phyloP scores from a whole-genome alignment of 2,113 vertebrate species.

The Pipa parva region DNA sequence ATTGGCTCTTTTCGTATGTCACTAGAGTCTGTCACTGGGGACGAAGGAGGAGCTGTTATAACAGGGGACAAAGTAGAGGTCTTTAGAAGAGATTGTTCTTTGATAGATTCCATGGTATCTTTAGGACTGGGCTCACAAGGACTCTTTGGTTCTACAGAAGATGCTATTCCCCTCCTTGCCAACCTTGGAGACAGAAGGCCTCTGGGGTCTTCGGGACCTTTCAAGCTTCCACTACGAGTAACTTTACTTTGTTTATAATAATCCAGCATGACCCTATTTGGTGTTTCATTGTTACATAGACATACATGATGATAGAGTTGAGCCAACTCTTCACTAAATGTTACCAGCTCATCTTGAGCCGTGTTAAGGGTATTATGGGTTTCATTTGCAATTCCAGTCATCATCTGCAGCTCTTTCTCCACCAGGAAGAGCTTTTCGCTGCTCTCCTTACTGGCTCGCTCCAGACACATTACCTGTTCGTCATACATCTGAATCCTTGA shows the following conservation, averaged over 20 bases:
- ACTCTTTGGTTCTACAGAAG: slow-evolving; percentile 64
- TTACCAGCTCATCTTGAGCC: slow-evolving; percentile 93
- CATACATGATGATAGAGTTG: slow-evolving; percentile 98
- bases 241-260: slow-evolving; percentile 92
- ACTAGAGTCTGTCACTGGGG: slow-evolving; percentile 72
- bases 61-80: slow-evolving; percentile 70
- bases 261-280: slow-evolving; percentile 96
- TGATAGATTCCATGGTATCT: slow-evolving; percentile 62
- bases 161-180: slow-evolving; percentile 72
- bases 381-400: slow-evolving; percentile 72
- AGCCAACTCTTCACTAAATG: slow-evolving; percentile 92
- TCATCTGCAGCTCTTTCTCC: slow-evolving; percentile 81
- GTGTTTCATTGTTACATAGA: slow-evolving; percentile 95
- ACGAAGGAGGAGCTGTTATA: slow-evolving; percentile 77
- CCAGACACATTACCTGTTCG: slow-evolving; percentile 77
- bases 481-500: slow-evolving; percentile 68
- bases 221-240: slow-evolving; percentile 85
- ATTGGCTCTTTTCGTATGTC: slow-evolving; percentile 95
- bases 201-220: slow-evolving; percentile 84
- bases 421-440: slow-evolving; percentile 74
- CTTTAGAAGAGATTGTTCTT: slow-evolving; percentile 75
- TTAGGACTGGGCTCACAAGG: slow-evolving; percentile 74
- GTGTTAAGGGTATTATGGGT: slow-evolving; percentile 85
- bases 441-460: slow-evolving; percentile 75
- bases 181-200: slow-evolving; percentile 85